Conservation (phyloP, 2,797 vertebrate species). For the Mareca penelope region DNA sequence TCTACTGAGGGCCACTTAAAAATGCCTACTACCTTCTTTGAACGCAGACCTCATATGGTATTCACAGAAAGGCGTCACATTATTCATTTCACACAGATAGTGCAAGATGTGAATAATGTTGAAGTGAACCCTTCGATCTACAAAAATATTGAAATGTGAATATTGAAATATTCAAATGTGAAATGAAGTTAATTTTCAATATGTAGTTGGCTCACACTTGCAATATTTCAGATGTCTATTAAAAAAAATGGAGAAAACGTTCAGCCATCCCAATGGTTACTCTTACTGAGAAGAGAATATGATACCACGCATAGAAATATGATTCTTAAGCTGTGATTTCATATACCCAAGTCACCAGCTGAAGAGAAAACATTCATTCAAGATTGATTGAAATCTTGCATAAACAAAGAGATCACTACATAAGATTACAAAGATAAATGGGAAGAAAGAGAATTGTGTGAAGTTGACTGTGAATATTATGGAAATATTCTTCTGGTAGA, state of each 20-base stretch:
- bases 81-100: background rate
- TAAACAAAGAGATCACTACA: background rate
- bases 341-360: background rate
- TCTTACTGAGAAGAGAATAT: background rate
- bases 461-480: background rate
- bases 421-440: background rate
- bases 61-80: background rate
- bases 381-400: background rate
- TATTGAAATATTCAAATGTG: no score
- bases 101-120: background rate
- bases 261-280: background rate
- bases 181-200: background rate
- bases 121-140: background rate
- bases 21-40: background rate
- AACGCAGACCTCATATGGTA: background rate
- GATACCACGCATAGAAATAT: background rate
- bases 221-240: background rate
- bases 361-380: background rate
- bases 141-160: background rate
- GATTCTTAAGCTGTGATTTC: background rate
- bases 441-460: background rate
- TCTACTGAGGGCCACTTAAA: background rate
- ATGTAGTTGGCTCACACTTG: background rate
- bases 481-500: background rate
- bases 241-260: background rate